A percentile compares a stretch with the other conserved stretches of the same genome.
Conservation (phyloP, 2,113 vertebrate genomes). For the Rhinogobius similis region DNA sequence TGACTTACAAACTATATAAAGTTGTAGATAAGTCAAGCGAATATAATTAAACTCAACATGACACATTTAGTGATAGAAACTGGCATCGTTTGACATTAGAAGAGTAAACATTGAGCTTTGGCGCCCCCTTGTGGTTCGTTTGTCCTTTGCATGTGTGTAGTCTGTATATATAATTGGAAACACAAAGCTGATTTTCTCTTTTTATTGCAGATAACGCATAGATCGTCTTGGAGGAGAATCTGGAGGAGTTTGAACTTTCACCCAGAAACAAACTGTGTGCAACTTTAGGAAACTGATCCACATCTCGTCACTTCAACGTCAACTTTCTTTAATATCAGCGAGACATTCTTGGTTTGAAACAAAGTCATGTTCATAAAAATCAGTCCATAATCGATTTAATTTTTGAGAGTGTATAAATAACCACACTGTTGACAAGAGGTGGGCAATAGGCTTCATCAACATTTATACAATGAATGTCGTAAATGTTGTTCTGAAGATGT, state of each 20-base stretch:
- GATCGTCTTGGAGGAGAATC: neutral
- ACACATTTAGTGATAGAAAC: no score
- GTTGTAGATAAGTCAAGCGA: no score
- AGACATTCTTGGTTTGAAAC: neutral
- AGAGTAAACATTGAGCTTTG: neutral
- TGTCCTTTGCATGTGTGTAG: neutral
- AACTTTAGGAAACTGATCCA: neutral
- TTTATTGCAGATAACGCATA: slow-evolving; percentile 51
- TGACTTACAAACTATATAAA: no score
- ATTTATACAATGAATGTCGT: no score
- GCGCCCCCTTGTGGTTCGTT: neutral
- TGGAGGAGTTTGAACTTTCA: neutral
- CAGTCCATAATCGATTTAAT: no score
- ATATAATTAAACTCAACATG: no score
- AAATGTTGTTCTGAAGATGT: no score
- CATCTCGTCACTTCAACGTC: neutral
- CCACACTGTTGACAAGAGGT: no score
- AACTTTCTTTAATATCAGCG: neutral
- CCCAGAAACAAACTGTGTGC: neutral
- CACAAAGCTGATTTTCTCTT: neutral
- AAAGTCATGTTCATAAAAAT: no score
- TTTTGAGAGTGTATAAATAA: no score
- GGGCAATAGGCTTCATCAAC: no score
- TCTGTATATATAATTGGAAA: neutral
- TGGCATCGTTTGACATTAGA: no score